A percentile compares a stretch with the other conserved stretches of the same genome.
Conservation (phyloP, 2,888 invertebrate genomes). For the Therioaphis trifolii region DNA sequence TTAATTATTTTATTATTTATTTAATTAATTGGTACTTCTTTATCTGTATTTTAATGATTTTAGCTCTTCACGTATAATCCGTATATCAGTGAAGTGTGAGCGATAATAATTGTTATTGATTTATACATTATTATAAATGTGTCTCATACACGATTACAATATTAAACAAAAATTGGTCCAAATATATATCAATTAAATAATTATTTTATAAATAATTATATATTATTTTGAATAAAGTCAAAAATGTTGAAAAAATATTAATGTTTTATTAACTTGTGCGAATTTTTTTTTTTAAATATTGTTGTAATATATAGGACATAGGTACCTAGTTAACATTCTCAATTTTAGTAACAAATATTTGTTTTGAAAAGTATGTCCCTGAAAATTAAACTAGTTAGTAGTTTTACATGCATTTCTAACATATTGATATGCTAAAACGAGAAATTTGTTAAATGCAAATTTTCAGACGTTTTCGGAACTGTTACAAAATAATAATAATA, state of each 20-base stretch:
- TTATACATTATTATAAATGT: background rate
- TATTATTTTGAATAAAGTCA: no score
- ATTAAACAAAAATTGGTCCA: no score
- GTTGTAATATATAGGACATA: no score
- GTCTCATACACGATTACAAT: no score
- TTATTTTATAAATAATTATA: no score
- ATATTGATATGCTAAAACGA: background rate
- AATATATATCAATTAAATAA: no score
- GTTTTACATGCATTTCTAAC: background rate
- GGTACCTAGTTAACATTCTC: no score
- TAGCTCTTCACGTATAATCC: conserved; percentile 23
- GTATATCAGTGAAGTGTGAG: background rate
- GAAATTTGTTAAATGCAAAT: background rate
- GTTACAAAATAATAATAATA: background rate
- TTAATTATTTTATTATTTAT: background rate
- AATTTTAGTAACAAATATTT: no score
- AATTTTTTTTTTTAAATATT: no score
- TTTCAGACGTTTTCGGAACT: background rate
- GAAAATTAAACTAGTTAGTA: background rate
- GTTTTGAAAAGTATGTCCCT: no score
- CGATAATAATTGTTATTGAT: conserved; percentile 12
- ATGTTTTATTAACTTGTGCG: no score
- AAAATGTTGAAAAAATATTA: no score
- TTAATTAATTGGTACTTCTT: background rate
- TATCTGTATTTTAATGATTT: background rate